Evolutionary conservation across 2,888 invertebrate species (phyloP), one percentile per base, ranked within the genome.

Genomic region (Oligia strigilis): DNA sequence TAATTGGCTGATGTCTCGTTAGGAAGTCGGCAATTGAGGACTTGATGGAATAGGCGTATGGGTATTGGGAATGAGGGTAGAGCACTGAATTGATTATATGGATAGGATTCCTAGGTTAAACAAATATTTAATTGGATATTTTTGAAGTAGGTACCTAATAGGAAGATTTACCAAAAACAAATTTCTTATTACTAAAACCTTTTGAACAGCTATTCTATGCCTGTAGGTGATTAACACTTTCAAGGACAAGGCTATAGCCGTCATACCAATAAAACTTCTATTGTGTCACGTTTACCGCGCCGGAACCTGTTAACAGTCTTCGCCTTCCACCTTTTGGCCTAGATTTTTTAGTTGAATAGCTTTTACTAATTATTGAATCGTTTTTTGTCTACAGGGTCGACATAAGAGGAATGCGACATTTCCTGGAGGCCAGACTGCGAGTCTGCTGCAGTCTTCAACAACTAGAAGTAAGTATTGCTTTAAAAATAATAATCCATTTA

Each of bases 361-460:
- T 19, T 74, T 62, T 49, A 29, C 17, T 43, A 23, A 64, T 75
- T 8, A 64, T 72, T 4, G 8, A 49, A n/a, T 52, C 19, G 6
- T 78, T 13, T 75, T 74, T 94, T 94, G 91, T 93, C 92, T 92
- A 29, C 97, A 98, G 97, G 98, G 98, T 81, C 98, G 98, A 73
- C 98, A 98, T 93, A 98, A 98, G 95, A 96, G 98, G 81, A 98
- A 98, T 93, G 98, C 98, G 19, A 98, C 98, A 52, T 98, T 98
- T 95, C 98, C 98, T 60, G 98, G 98, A 40, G 98, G 98, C 23
- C 98, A 98, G 93, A 97, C 98, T 19, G 98, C 97, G 72, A 97
- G 97, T 86, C 95, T 98, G 75, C 95, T 97, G 84, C 98, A 98
- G 92, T 97, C 97, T 81, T 97, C 97, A 36, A 97, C 97, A 13